Base-by-base conservation (phyloP, 2,113 vertebrate genomes). In the Hippocampus zosterae region DNA sequence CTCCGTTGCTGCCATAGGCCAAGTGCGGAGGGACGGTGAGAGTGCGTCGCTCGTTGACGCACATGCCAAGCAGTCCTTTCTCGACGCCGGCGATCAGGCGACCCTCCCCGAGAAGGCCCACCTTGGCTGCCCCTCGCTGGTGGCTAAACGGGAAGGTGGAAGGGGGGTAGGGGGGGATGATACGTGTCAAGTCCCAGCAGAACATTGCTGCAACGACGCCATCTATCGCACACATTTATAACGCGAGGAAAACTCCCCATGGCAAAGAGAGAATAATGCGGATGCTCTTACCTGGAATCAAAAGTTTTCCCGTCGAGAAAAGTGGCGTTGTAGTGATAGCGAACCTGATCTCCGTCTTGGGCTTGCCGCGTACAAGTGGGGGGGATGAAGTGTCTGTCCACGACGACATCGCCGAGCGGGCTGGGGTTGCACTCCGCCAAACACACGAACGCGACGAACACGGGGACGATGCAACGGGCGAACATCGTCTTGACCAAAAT, bases 271-370 rank as follows among this genome's bases (percentile, higher is more conserved):
- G 5, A 29, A 56, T 33, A 61, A 50, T 1, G 11, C 6, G 8
- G 2, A 57, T 6, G 1, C 8, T 56, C 79, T 89, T 90, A 98
- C 97, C 96, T 99, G 33, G 97, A 96, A 83, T 99, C 96, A 81
- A 99, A 98, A 57, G 92, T 92, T 83, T 93, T 94, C 65, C 96
- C 97, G 63, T 96, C 94, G 63, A 92, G 82, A 63, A 98, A 95
- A 40, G 95, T 94, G 56, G 95, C 97, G 76, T 99, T 98, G 81
- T 97, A 99, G 86, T 99, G 97, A 84, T 97, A 99, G 25, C 97
- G 94, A 21, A 99, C 91, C 67, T 92, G 92, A 60, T 98, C 97
- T 11, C 96, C 96, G 70, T 86, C 92, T 81, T 95, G 93, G 6
- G 90, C 94, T 40, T 95, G 93, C 40, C 96, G 88, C 67, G 85